Base-by-base conservation (phyloP, 2,113 vertebrate genomes). In the Tetrax tetrax region DNA sequence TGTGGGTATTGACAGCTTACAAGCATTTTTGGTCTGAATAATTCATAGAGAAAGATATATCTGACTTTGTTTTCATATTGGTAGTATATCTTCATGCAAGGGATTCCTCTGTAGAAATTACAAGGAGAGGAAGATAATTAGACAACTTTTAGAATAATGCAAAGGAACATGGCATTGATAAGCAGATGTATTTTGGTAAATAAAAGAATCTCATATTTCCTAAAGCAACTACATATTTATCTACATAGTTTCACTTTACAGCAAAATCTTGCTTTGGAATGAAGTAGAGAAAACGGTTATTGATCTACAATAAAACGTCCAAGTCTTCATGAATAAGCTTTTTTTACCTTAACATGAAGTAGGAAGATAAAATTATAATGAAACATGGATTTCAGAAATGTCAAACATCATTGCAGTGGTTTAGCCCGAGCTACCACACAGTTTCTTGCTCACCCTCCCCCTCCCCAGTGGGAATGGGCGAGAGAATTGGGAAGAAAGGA, bases 1-100 rank as follows among this genome's bases (percentile, higher is more conserved):
- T 79, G 66, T 75, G 48, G 38, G 76, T 83, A 82, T 90, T 92
- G 78, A 87, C 48, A 63, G 17, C 17, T 80, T 86, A 33, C 23
- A 92, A 27, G 12, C 14, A 74, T 64, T 87, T 96, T 94, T 83
- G 33, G 22, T 86, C 61, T 91, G 28, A 93, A 96, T 89, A 91
- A 94, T 93, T 91, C 50, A 95, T 66, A 65, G 8, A 25, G 37
- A 85, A 75, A 66, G 15, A 51, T 20, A 29, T 27, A 60, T 56
- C n/a, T 92, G 60, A 68, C 6, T 71, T 89, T n/a, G 19, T 59
- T 85, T 90, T 79, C 31, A 21, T 68, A 65, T 28, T 76, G 25
- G 7, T 37, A 59, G 6, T 22, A 7, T 29, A 31, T 86, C n/a
- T 65, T 74, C 47, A 59, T 69, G 29, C 15, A 77, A 72, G 10